Conservation (phyloP, 2,797 vertebrate genomes). For the Epinephelus malabaricus region DNA sequence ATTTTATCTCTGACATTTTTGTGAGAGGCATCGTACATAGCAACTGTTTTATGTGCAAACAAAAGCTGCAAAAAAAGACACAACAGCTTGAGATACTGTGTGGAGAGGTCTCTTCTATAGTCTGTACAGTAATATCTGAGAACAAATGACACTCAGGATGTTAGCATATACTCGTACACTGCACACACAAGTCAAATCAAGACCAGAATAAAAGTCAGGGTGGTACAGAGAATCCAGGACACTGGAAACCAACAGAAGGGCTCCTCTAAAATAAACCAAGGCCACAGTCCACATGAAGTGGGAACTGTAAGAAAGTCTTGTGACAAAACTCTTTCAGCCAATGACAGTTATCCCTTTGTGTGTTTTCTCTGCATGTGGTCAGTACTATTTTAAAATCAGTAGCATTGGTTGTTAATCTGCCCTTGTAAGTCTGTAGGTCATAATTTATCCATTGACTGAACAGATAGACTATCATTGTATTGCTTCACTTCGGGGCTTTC, state of each 20-base stretch:
- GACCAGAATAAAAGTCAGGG: constrained; percentile 14
- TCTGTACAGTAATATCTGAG: background rate
- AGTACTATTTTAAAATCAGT: background rate
- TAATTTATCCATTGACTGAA: background rate
- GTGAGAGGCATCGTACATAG: background rate
- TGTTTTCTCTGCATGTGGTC: background rate
- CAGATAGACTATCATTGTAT: background rate
- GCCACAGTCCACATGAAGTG: background rate
- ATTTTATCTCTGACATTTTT: background rate
- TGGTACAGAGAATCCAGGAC: background rate
- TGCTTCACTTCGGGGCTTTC: background rate
- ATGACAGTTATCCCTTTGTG: background rate
- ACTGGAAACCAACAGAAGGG: background rate
- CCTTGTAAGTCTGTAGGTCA: background rate
- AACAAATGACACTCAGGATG: background rate
- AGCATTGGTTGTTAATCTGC: constrained; percentile 9
- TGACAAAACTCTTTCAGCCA: constrained; percentile 1
- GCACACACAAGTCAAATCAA: background rate
- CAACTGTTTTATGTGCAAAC: background rate
- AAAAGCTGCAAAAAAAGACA: background rate
- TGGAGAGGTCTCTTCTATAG: background rate
- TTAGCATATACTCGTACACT: too few species aligned
- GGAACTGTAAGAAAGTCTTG: background rate
- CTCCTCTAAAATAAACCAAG: background rate
- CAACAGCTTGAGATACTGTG: background rate